Conservation (phyloP, 2,113 vertebrate species). For the Hippocampus zosterae region DNA sequence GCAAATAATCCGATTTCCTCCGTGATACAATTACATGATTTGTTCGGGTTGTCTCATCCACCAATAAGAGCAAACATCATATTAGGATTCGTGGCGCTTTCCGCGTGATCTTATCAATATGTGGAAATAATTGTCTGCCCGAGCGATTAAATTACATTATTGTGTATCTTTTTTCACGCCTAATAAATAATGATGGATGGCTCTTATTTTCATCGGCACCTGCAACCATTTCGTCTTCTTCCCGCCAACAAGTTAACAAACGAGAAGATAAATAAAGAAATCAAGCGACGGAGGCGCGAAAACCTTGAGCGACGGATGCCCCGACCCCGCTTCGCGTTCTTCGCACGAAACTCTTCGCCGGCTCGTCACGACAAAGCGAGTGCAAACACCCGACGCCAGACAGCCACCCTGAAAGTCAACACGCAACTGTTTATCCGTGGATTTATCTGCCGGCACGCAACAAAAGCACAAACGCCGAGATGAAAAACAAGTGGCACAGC, state of each 20-base stretch:
- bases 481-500: constrained; percentile 28
- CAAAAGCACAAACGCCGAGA: constrained; percentile 1
- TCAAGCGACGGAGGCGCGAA: constrained; percentile 83
- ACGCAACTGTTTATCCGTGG: constrained; percentile 46
- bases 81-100: constrained; percentile 99
- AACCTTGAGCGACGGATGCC: constrained; percentile 68
- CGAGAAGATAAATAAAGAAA: constrained; percentile 89
- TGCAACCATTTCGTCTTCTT: constrained; percentile 99
- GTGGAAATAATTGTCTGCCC: constrained; percentile 99
- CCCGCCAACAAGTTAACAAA: constrained; percentile 92
- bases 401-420: constrained; percentile 55
- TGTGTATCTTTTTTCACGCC: constrained; percentile 99
- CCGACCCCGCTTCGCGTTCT: constrained; percentile 61
- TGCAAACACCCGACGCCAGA: constrained; percentile 27
- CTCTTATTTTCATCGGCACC: constrained; percentile 99
- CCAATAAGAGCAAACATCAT: constrained; percentile 99
- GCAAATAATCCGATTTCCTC: constrained; percentile 89
- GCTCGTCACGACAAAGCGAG: constrained; percentile 38
- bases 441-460: constrained; percentile 19
- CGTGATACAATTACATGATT: constrained; percentile 98
- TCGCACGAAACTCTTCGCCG: constrained; percentile 33
- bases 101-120: constrained; percentile 99
- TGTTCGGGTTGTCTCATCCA: constrained; percentile 91
- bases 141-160: constrained; percentile 99
- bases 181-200: constrained; percentile 99